phyloP scores from a whole-genome alignment of 1,140 invertebrate species.

The Theocolax elegans region DNA sequence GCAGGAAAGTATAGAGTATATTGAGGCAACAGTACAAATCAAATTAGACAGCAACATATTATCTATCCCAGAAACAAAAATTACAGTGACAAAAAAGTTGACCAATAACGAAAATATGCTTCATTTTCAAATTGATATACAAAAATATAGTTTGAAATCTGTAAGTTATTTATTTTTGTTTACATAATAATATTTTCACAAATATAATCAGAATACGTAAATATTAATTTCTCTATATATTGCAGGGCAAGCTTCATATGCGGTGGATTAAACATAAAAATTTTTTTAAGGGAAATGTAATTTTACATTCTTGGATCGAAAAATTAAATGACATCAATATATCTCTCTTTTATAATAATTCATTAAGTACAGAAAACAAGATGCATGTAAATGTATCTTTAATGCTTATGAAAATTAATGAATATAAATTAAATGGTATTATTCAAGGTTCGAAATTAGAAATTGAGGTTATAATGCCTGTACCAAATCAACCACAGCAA shows the following conservation, averaged over 20 bases:
- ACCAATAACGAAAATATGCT: constrained; percentile 72
- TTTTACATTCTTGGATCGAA: constrained; percentile 68
- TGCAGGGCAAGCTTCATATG: too few relatives aligned
- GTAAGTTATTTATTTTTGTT: constrained; percentile 28
- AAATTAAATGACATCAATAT: constrained; percentile 66
- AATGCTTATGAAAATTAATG: constrained; percentile 45
- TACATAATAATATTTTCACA: too few relatives aligned
- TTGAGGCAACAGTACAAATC: constrained; percentile 70
- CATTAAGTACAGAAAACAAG: constrained; percentile 45
- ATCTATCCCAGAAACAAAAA: constrained; percentile 72
- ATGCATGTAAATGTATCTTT: constrained; percentile 45
- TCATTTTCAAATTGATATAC: constrained; percentile 54
- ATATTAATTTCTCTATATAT: too few relatives aligned
- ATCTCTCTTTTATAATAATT: constrained; percentile 63
- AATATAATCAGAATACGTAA: too few relatives aligned
- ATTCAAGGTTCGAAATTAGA: constrained; percentile 45
- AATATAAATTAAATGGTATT: constrained; percentile 50
- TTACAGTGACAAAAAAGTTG: constrained; percentile 76
- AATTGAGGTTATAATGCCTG: constrained; percentile 49
- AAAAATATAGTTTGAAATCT: constrained; percentile 18
- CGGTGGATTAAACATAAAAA: too few relatives aligned
- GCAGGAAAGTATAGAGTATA: constrained; percentile 71
- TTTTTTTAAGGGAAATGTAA: too few relatives aligned
- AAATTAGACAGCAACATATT: constrained; percentile 72
- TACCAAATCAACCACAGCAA: constrained; percentile 36